Evolutionary conservation across 1,140 invertebrate species (phyloP).

Genomic region (Nilaparvata lugens): DNA sequence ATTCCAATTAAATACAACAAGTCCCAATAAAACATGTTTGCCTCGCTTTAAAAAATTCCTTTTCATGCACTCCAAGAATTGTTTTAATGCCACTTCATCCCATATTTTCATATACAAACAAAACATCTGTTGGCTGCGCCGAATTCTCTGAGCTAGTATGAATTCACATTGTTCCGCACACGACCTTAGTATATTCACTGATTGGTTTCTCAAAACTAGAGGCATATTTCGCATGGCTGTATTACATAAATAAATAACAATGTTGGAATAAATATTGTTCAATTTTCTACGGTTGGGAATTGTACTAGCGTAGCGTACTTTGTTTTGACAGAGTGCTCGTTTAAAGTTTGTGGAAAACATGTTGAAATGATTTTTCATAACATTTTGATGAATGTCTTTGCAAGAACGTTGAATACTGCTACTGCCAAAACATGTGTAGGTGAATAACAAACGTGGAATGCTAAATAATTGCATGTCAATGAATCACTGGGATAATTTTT

Average conservation of each 20-base stretch:
- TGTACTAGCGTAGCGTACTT: too few relatives aligned
- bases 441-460: too few relatives aligned
- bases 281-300: too few relatives aligned
- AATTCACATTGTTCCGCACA: constrained; percentile 53
- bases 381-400: too few relatives aligned
- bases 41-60: constrained; percentile 37
- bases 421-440: too few relatives aligned
- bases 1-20: constrained; percentile 44
- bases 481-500: too few relatives aligned
- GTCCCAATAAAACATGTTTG: constrained; percentile 11
- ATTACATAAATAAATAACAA: constrained; percentile 1
- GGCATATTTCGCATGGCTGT: constrained; percentile 10
- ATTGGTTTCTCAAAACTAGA: constrained; percentile 33
- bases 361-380: too few relatives aligned
- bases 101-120: constrained; percentile 50
- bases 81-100: constrained; percentile 45
- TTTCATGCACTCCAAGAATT: constrained; percentile 42
- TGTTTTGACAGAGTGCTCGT: too few relatives aligned
- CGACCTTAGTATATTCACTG: constrained; percentile 37
- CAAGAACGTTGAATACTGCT: too few relatives aligned
- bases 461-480: too few relatives aligned
- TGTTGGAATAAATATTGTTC: neutral
- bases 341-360: too few relatives aligned
- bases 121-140: constrained; percentile 49
- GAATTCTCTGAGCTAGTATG: constrained; percentile 48